Conservation (phyloP, 2,113 vertebrate species). For the Alaudala cheleensis region DNA sequence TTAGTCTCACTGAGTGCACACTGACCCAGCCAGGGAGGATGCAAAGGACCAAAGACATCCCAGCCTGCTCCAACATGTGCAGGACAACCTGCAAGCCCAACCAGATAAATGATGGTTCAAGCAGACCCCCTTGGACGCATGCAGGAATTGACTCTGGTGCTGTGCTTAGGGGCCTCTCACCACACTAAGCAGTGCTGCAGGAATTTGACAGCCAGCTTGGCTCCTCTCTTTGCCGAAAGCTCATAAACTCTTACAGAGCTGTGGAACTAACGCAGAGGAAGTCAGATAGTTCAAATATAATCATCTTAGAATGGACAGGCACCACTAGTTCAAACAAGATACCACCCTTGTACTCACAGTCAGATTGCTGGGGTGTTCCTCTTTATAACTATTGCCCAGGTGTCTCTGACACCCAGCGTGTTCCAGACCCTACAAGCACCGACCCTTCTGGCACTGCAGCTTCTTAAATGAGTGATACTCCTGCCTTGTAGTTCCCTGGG, state of each 20-base stretch:
- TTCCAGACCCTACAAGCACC: not conserved
- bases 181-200: fast-evolving
- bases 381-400: not conserved
- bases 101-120: not conserved
- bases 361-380: not conserved
- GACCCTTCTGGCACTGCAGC: not conserved
- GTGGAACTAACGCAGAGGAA: not conserved
- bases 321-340: not conserved
- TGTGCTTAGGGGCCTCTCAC: not conserved
- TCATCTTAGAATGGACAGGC: not conserved
- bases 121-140: not conserved
- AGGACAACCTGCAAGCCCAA: not conserved
- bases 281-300: not conserved
- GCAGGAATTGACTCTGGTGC: not conserved
- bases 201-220: not conserved
- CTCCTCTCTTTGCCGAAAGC: not conserved
- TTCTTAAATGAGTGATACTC: not conserved
- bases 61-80: not conserved
- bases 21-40: not conserved
- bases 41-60: not conserved
- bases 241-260: not conserved
- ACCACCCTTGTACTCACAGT: not conserved
- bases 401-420: not conserved
- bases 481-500: not conserved
- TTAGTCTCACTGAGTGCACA: not conserved